Evolutionary conservation across 1,140 invertebrate genomes (phyloP).

Genomic region (Artemia franciscana): DNA sequence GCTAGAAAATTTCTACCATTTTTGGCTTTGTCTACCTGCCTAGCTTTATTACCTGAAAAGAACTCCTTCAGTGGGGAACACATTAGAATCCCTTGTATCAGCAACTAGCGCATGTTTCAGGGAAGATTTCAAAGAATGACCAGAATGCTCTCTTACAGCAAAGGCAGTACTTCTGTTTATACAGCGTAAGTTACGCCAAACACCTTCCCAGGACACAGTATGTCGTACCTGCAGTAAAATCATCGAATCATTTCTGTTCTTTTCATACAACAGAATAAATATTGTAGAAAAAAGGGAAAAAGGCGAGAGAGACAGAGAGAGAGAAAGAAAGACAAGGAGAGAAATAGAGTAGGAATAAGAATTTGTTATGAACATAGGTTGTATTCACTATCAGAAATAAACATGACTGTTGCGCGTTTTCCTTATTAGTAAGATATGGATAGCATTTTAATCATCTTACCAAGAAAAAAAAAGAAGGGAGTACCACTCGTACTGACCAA

Average conservation of each 20-base stretch:
- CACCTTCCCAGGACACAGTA: constrained; percentile 55
- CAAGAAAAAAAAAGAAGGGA: too few relatives aligned
- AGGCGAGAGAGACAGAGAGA: background rate
- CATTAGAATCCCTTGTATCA: constrained; percentile 48
- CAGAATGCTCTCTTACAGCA: constrained; percentile 52
- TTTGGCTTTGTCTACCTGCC: too few relatives aligned
- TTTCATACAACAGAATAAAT: background rate
- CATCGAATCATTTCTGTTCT: background rate
- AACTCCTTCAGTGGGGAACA: constrained; percentile 46
- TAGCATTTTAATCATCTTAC: too few relatives aligned
- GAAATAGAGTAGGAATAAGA: too few relatives aligned
- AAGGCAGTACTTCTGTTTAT: constrained; percentile 39
- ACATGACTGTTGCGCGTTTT: too few relatives aligned
- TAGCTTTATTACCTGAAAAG: constrained; percentile 35
- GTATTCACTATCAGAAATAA: too few relatives aligned
- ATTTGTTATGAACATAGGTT: too few relatives aligned
- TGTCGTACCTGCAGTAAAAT: constrained; percentile 34
- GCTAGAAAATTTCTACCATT: too few relatives aligned
- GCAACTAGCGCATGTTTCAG: constrained; percentile 46
- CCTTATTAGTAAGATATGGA: too few relatives aligned
- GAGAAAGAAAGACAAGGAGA: background rate
- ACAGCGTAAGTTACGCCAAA: constrained; percentile 45
- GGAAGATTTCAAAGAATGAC: constrained; percentile 61
- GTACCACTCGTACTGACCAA: too few relatives aligned
- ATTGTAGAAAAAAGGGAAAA: background rate